Percentiles rank a stretch among this genome's conserved stretches.
These are phyloP conservation scores for Xanthia togata DNA, from an alignment of 2,888 invertebrate species.

Conservation along the genomic window DNA sequence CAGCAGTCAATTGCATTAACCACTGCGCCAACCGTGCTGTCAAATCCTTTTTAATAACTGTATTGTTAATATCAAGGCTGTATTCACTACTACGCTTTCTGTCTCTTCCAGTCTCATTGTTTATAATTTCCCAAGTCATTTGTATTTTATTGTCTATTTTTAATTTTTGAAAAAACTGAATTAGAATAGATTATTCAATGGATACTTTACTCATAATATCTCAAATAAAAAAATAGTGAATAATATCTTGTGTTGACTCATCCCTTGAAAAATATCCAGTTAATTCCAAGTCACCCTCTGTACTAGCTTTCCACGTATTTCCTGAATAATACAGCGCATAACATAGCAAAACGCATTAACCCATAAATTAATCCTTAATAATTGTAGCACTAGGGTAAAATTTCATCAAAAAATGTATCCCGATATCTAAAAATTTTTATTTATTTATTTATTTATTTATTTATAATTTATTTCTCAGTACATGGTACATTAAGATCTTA, in stretches of 20 bases:
- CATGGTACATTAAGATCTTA: no score
- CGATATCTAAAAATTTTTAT: constrained; percentile 39
- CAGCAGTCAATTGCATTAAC: no score
- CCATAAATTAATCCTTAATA: constrained; percentile 22
- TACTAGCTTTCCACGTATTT: background rate
- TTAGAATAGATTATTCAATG: background rate
- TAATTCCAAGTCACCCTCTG: background rate
- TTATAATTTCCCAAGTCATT: background rate
- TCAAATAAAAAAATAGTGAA: background rate
- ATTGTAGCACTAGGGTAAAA: background rate
- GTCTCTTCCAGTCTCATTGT: no score
- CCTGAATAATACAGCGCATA: background rate
- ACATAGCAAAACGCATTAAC: constrained; percentile 12
- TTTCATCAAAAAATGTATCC: background rate
- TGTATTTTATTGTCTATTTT: no score
- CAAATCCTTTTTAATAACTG: no score
- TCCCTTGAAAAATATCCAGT: background rate
- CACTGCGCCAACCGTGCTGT: no score
- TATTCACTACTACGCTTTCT: no score
- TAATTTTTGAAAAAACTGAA: no score
- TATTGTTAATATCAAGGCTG: no score
- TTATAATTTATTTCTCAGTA: no score
- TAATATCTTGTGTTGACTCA: background rate
- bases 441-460: no score
- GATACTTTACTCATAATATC: background rate